Conservation (phyloP, 2,113 vertebrate genomes). For the Nansenia antarctica region DNA sequence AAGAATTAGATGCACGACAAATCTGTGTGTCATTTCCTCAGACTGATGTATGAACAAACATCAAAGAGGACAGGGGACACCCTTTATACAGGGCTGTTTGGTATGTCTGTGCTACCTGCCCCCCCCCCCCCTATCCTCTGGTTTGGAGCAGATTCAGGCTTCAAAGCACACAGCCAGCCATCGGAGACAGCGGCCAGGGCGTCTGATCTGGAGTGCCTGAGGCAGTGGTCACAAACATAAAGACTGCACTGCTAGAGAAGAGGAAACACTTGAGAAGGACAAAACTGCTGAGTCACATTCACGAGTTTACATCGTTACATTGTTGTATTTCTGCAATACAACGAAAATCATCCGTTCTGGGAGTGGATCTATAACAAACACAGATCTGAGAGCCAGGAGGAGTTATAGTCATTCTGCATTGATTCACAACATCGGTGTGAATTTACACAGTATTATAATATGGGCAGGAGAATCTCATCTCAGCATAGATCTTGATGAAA, state of each 20-base stretch:
- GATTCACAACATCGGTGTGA: background rate
- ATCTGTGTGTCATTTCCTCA: background rate
- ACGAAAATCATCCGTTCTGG: background rate
- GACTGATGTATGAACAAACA: background rate
- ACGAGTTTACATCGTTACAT: constrained; percentile 9
- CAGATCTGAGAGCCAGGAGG: background rate
- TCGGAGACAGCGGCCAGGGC: background rate
- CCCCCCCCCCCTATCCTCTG: background rate
- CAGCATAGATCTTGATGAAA: background rate
- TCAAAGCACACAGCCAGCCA: constrained; percentile 3
- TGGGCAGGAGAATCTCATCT: background rate
- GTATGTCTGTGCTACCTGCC: background rate
- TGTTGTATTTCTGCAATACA: constrained; percentile 8
- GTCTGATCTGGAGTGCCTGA: background rate
- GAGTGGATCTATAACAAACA: too few relatives aligned
- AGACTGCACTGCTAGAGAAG: background rate
- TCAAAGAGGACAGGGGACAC: background rate
- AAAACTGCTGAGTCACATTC: constrained; percentile 5
- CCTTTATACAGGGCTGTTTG: background rate
- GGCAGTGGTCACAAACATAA: background rate
- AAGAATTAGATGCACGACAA: background rate
- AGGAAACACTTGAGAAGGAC: background rate
- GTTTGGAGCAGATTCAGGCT: background rate
- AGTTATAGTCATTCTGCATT: background rate
- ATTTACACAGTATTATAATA: background rate